Base-by-base conservation (phyloP, 2,797 vertebrate species). In the Cottoperca gobio region DNA sequence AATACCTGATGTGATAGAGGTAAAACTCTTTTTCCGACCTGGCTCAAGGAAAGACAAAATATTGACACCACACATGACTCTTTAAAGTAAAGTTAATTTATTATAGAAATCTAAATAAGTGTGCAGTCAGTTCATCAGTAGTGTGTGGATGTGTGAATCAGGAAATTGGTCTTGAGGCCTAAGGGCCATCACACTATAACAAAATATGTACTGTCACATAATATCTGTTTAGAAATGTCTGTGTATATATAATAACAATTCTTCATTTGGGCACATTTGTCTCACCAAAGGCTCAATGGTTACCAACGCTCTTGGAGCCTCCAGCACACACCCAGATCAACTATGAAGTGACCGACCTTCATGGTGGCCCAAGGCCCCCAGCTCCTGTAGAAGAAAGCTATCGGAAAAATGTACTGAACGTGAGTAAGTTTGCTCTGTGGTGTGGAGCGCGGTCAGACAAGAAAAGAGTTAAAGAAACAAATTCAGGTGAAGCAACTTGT, bases 281-380 rank as follows among this genome's bases (percentile, higher is more conserved):
- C 68, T 85, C 33, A 9, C 53, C 62, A 23, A 88, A 98, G 97
- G 97, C 86, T 17, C 96, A 97, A 72, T 99, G 98, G 98, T 63
- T 86, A 28, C 94, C 94, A 5, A 53, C 84, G 2, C 94, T 99
- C 4, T 54, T 99, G 88, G 92, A 96, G 28, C 93, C 94, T 11
- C 98, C 97, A 0, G 86, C 93, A 12, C 91, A 96, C 86, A 98
- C 97, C 1, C 81, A 91, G 76, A 94, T 98, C 42, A 90, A 96
- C 74, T 97, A 97, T 3, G 67, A 82, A 3, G 96, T 99, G 77
- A 97, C 95, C 26, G 92, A 95, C 85, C 94, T 99, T 9, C 45
- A 86, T 0, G 97, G 97, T 9, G 97, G 97, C 2, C 97, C 96
- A 0, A 94, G 73, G 40, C 97, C 97, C 9, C 86, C 69, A 0